Evolutionary conservation across 2,797 vertebrate species (phyloP), one percentile per base, ranked within the genome.

Genomic region (Myotis planiceps): DNA sequence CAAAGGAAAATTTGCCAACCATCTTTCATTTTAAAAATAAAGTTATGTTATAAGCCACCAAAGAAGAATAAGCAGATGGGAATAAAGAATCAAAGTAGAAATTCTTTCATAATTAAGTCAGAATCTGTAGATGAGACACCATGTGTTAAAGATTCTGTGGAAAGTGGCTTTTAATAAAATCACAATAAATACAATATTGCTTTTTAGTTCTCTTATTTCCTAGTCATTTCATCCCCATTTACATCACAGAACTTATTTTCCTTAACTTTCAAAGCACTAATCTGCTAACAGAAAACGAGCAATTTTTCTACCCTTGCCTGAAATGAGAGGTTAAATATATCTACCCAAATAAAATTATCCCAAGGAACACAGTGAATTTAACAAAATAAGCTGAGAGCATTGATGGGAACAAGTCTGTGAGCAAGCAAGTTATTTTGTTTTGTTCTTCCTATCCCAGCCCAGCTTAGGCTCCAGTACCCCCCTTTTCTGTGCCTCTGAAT

Each of bases 11-110:
- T 34, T 32, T 32, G 2, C 68, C 51, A 66, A 32, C 2, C 10
- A 14, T 65, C 49, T 95, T 91, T 84, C 65, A 85, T 81, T 74
- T 66, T 72, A 92, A 94, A 89, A 72, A 49, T 83, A 79, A 96
- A 90, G 32, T 47, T 51, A 32, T 71, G 42, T 49, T 55, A 74
- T 2, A 79, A 37, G 15, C 3, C 45, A 91, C 15, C 1, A 58
- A 13, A 21, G 42, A 47, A 15, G 25, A 68, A 96, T 37, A 72
- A 75, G 14, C 39, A 78, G 16, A 13, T 16, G 9, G 39, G 65
- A 1, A 10, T 65, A 84, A 45, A 58, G 15, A 94, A 53, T 71
- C 34, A 25, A 71, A 92, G 39, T 21, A 80, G 23, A 66, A 87
- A 76, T 66, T 34, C 14, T 78, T 92, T 85, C 37, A 78, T 5